These are phyloP conservation scores for Esox masquinongy DNA, from an alignment of 2,797 vertebrate genomes.

Conservation along the genomic window DNA sequence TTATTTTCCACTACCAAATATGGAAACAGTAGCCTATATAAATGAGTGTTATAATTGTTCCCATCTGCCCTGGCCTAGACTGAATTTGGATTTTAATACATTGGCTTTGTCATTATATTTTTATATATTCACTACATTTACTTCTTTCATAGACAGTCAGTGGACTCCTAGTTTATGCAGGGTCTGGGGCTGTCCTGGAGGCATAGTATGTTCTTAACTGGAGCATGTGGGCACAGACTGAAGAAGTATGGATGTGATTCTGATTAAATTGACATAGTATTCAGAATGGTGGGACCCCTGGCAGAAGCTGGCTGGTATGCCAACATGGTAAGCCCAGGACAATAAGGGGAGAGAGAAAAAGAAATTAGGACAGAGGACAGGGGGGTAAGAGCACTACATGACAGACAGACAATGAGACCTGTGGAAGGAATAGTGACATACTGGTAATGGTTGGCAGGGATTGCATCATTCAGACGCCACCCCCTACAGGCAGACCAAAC, in stretches of 20 bases:
- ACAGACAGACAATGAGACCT: too few relatives aligned
- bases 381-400: too few relatives aligned
- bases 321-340: conserved; percentile 43
- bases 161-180: not conserved
- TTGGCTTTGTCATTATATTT: not conserved
- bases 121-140: not conserved
- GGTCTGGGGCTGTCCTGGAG: not conserved
- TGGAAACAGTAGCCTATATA: not conserved
- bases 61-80: not conserved
- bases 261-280: not conserved
- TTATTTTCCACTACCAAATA: not conserved
- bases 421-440: conserved; percentile 24
- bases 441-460: conserved; percentile 53
- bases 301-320: conserved; percentile 29
- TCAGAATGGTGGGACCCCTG: not conserved
- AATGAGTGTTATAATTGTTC: not conserved
- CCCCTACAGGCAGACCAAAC: conserved; percentile 36
- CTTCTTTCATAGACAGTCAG: not conserved
- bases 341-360: conserved; percentile 6
- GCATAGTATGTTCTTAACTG: not conserved
- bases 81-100: not conserved
- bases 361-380: not conserved
- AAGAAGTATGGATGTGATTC: not conserved
- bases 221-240: not conserved
- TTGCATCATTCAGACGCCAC: conserved; percentile 57